These are phyloP conservation scores for Rhyacichthys aspro DNA, from an alignment of 2,797 vertebrate species.

Conservation along the genomic window DNA sequence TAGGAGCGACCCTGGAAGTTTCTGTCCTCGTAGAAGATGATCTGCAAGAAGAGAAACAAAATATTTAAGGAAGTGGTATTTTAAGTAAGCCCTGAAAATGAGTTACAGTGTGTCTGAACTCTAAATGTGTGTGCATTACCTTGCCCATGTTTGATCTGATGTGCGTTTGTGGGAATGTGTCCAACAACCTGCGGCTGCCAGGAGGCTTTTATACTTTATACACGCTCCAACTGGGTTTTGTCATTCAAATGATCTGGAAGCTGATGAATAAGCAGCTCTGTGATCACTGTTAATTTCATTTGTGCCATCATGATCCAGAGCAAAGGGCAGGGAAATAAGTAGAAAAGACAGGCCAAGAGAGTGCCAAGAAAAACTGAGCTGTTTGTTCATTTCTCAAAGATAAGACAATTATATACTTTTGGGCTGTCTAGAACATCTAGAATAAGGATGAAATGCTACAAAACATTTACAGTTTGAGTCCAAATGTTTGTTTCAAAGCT, in stretches of 20 bases:
- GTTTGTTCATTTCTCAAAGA: slow-evolving; percentile 18
- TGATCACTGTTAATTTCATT: slow-evolving; percentile 71
- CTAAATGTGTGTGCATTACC: slow-evolving; percentile 41
- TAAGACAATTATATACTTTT: background rate
- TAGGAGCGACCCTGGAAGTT: slow-evolving; percentile 78
- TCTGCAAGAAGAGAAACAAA: slow-evolving; percentile 51
- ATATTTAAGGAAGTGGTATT: background rate
- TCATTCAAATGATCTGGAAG: slow-evolving; percentile 77
- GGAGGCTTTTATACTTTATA: slow-evolving; percentile 76
- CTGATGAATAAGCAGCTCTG: slow-evolving; percentile 80
- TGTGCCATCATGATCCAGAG: slow-evolving; percentile 61
- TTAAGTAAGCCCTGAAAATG: too few species aligned
- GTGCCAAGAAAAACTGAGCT: slow-evolving; percentile 13
- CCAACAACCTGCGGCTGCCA: slow-evolving; percentile 68
- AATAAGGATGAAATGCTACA: too few species aligned
- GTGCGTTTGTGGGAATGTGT: slow-evolving; percentile 72
- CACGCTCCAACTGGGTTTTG: slow-evolving; percentile 63
- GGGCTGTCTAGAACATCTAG: too few species aligned
- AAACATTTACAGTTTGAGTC: too few species aligned
- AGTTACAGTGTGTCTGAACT: background rate
- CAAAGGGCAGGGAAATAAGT: slow-evolving; percentile 41
- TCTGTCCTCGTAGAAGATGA: slow-evolving; percentile 73
- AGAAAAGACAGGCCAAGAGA: slow-evolving; percentile 36
- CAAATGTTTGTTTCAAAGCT: too few species aligned
- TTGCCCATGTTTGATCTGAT: slow-evolving; percentile 76